Evolutionary conservation across 2,888 invertebrate species (phyloP), one percentile per base, ranked within the genome.

Genomic region (Synanthedon formicaeformis): DNA sequence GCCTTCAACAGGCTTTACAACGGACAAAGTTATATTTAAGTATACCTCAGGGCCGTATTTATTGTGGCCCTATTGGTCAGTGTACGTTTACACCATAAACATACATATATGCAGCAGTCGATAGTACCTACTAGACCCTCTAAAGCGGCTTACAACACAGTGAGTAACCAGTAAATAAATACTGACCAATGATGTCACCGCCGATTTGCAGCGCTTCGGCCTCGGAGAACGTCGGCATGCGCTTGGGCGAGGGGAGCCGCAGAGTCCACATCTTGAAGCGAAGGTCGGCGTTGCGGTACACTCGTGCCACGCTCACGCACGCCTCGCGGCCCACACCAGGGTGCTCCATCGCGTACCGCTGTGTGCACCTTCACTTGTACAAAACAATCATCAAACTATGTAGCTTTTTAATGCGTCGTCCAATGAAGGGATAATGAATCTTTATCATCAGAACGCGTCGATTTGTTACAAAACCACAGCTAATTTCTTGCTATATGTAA

Each of bases 151-250:
- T 10, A 11, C 13, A 11, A 11, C 45, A 13, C 13, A 13, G 45
- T 23, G 23, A 23, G 23, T 23, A 23, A 1, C 23, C 49, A 49
- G 34, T 10, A 34, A 34, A 34, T 34, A 34, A 34, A 34, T 34
- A 13, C 50, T 50, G 6, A 73, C 74, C 75, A 18, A 77, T 60
- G n/a, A 75, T 55, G 54, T 73, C 60, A 4, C 65, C 66, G 56
- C 73, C 73, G 53, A 61, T 51, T 16, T 71, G 59, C 40, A 64
- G 57, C 23, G 71, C 67, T 23, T 57, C 57, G 8, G 51, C 51
- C 52, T 51, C 60, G 45, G n/a, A 45, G 52, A 50, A 52, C 34
- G 40, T 53, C 51, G 49, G 54, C 53, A n/a, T 12, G 11, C 40
- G 27, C 45, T 57, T 50, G 27, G 40, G 53, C 51, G 56, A 51